A percentile compares a stretch with the other conserved stretches of the same genome.
These are phyloP conservation scores for Drosophila mojavensis DNA, from an alignment of 1,140 invertebrate genomes.

Conservation along the genomic window DNA sequence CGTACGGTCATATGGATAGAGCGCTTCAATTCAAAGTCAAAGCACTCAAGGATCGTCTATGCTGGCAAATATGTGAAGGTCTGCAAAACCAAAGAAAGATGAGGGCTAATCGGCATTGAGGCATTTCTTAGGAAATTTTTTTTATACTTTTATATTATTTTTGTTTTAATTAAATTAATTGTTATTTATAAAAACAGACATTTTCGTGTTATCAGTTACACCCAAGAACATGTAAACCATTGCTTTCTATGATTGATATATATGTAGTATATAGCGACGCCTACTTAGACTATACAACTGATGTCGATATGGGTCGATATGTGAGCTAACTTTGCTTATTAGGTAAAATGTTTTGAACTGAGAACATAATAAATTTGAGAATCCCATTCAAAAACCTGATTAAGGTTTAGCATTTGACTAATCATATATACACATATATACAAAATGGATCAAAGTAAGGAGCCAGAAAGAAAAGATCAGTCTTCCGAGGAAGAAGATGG, in stretches of 20 bases:
- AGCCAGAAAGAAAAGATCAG: not conserved
- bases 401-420: not conserved
- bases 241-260: not conserved
- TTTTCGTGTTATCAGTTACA: too few species aligned
- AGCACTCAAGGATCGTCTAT: constrained; percentile 22
- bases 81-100: not conserved
- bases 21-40: constrained; percentile 28
- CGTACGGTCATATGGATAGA: not conserved
- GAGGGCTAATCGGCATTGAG: not conserved
- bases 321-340: not conserved
- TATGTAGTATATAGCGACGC: not conserved
- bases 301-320: not conserved
- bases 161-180: not conserved
- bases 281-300: not conserved
- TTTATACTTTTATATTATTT: not conserved
- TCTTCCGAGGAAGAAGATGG: not conserved
- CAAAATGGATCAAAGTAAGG: not conserved
- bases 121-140: not conserved
- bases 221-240: too few species aligned
- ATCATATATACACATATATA: not conserved
- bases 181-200: too few species aligned
- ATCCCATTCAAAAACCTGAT: not conserved
- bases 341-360: constrained; percentile 1
- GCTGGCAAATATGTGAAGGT: constrained; percentile 31
- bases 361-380: constrained; percentile 3